Evolutionary conservation across 2,797 vertebrate genomes (phyloP).

Genomic region (Neoniphon sammara): DNA sequence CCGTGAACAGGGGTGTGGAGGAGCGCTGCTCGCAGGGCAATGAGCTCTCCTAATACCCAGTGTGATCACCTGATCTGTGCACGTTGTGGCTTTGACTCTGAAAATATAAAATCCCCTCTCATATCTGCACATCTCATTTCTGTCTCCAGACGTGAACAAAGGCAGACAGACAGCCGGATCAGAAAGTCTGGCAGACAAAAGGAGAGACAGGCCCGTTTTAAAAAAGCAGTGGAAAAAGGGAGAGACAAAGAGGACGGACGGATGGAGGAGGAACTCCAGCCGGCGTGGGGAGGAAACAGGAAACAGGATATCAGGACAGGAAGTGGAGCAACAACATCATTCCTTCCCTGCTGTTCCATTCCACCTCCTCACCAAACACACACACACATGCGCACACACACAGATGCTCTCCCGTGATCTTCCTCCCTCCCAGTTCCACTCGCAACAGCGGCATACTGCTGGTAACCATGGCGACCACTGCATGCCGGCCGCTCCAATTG

Average conservation of each 20-base stretch:
- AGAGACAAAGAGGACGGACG: conserved; percentile 20
- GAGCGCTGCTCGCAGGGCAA: background rate
- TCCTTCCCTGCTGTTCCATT: conserved; percentile 18
- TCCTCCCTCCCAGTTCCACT: conserved; percentile 48
- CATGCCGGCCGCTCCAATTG: conserved; percentile 40
- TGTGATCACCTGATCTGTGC: conserved; percentile 4
- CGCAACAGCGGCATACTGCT: conserved; percentile 51
- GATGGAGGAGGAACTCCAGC: conserved; percentile 4
- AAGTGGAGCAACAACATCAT: conserved; percentile 61
- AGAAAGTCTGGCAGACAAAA: background rate
- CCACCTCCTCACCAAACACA: conserved; percentile 28
- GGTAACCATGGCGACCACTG: conserved; percentile 69
- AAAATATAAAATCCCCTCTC: background rate
- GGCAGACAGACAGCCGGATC: background rate
- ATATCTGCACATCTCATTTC: background rate
- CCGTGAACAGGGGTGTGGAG: background rate
- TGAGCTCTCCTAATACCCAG: conserved; percentile 14
- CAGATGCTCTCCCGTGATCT: conserved; percentile 58
- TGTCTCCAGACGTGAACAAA: background rate
- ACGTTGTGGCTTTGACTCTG: conserved; percentile 1
- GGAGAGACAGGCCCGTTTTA: background rate
- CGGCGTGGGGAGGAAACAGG: conserved; percentile 62
- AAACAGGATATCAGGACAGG: conserved; percentile 68
- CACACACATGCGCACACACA: conserved; percentile 40
- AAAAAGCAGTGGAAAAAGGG: conserved; percentile 1